Base-by-base conservation (phyloP, 2,888 invertebrate genomes). In the Timema podura region DNA sequence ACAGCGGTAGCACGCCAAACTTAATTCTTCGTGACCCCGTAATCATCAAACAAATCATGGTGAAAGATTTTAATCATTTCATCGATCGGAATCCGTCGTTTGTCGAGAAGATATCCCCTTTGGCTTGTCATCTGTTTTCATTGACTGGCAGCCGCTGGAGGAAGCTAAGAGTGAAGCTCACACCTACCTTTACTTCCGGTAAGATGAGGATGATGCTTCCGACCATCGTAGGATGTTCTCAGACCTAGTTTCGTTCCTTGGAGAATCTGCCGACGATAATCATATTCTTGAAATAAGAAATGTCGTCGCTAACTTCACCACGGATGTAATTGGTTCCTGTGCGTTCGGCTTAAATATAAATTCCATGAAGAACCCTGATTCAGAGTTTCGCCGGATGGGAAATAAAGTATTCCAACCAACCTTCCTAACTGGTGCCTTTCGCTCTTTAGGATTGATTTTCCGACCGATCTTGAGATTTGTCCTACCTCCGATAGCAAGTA, bases 331-430 rank as follows among this genome's bases (percentile, higher is more conserved):
- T 64, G 83, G 83, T 15, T 80, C 80, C 54, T 82, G 83, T 72
- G 83, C 82, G 47, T 84, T 83, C 75, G 84, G 83, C 59, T 80
- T 83, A 74, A 81, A 83, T 71, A 80, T 82, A 73, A 82, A 83
- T 72, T 80, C 82, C 0, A 76, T 83, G 51, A 78, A 76, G 9
- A 76, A 82, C 71, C 77, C 80, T 49, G 76, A 82, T 30, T 81
- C 81, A 10, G 79, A 79, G 16, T 83, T 83, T 74, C 78, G 79
- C 64, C 74, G 76, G 48, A 79, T 80, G 73, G 81, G 81, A 2
- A 76, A 76, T 49, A 78, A 75, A 49, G 75, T 83, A 1, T 79
- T 82, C 9, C 78, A 75, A 8, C 79, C 80, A 46, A 72, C 80
- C 59, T 79, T 10, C 9, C 0, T 15, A 64, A 10, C 48, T 13